Evolutionary conservation across 2,888 invertebrate genomes (phyloP).

Genomic region (Mythimna pallens): DNA sequence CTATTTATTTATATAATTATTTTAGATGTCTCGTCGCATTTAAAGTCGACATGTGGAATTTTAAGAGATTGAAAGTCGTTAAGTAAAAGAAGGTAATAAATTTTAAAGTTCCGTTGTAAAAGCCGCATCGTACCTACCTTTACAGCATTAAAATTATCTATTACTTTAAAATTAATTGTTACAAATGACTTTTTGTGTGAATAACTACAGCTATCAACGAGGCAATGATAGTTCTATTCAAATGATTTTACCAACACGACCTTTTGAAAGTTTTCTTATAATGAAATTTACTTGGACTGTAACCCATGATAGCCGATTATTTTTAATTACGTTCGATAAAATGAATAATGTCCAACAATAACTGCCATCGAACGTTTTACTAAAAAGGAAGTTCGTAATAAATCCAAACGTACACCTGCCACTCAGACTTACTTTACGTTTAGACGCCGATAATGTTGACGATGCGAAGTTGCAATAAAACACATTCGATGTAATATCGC

Average conservation of each 20-base stretch:
- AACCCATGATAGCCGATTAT: conserved; percentile 48
- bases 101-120: conserved; percentile 81
- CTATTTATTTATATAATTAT: conserved; percentile 40
- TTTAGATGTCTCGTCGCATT: conserved; percentile 19
- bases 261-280: conserved; percentile 43
- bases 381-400: conserved; percentile 70
- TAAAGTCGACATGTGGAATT: conserved; percentile 75
- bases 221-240: conserved; percentile 51
- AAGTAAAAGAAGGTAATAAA: conserved; percentile 84
- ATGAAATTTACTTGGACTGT: conserved; percentile 42
- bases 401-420: conserved; percentile 76
- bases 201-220: conserved; percentile 55
- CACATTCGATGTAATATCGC: conserved; percentile 73
- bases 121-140: conserved; percentile 71
- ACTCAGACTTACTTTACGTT: conserved; percentile 71
- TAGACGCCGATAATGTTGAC: conserved; percentile 67
- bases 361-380: conserved; percentile 51
- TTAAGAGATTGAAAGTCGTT: conserved; percentile 80
- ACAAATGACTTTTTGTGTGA: conserved; percentile 59
- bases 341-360: conserved; percentile 63
- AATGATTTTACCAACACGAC: conserved; percentile 34
- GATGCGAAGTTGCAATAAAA: conserved; percentile 74
- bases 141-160: conserved; percentile 77
- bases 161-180: conserved; percentile 72
- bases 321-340: conserved; percentile 60